Conservation (phyloP, 2,888 invertebrate genomes). For the Diachrysia chrysitis region DNA sequence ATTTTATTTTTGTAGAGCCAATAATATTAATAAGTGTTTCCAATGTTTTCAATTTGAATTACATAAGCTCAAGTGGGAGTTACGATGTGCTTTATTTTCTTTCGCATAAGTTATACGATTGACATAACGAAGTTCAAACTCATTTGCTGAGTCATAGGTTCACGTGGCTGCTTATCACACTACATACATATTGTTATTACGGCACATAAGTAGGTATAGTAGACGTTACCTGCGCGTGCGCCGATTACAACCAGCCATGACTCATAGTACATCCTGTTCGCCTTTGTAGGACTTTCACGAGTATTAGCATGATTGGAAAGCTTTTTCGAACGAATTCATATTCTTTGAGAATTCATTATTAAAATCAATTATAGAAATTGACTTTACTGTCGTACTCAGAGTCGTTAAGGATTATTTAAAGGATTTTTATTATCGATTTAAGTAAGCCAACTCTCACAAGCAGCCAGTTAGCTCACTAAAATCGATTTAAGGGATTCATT, state of each 20-base stretch:
- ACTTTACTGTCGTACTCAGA: too few relatives aligned
- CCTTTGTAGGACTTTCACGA: constrained; percentile 83
- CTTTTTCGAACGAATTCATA: constrained; percentile 54
- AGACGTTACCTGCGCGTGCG: constrained; percentile 85
- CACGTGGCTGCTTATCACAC: constrained; percentile 84
- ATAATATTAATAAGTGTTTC: too few relatives aligned
- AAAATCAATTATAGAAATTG: constrained; percentile 17
- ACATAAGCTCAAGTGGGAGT: background rate
- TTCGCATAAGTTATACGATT: constrained; percentile 45
- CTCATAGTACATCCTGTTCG: constrained; percentile 84
- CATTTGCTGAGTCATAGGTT: constrained; percentile 78
- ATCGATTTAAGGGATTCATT: too few relatives aligned
- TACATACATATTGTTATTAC: constrained; percentile 71
- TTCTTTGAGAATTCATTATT: constrained; percentile 3
- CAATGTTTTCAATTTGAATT: background rate
- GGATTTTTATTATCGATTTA: too few relatives aligned
- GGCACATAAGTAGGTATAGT: constrained; percentile 69
- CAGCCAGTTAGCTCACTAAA: too few relatives aligned
- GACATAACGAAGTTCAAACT: constrained; percentile 51
- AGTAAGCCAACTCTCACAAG: too few relatives aligned
- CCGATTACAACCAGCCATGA: constrained; percentile 77
- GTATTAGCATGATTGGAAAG: constrained; percentile 67
- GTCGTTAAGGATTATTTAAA: too few relatives aligned
- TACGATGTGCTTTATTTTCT: constrained; percentile 25
- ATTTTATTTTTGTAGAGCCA: too few relatives aligned